These are phyloP conservation scores for Balaeniceps rex DNA, from an alignment of 2,113 vertebrate species.

Conservation along the genomic window DNA sequence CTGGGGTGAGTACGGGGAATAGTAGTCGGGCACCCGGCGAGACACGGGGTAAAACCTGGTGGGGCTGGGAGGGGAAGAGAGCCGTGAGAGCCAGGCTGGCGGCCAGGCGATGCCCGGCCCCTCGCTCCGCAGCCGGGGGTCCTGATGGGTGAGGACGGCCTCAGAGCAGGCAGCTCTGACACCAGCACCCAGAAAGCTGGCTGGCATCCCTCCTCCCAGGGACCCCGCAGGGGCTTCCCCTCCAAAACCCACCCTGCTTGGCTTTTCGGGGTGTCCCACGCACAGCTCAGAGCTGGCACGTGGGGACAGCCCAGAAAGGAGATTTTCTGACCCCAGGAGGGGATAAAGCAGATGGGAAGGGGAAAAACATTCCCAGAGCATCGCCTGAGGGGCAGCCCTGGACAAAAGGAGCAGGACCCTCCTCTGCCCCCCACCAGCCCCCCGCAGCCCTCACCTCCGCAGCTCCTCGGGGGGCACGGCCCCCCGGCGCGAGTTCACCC, in stretches of 20 bases:
- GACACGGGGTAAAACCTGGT: slow-evolving; percentile 81
- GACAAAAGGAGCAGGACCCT: neutral
- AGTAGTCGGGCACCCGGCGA: slow-evolving; percentile 82
- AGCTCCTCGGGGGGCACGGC: slow-evolving; percentile 79
- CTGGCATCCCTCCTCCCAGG: neutral
- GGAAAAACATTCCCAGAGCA: neutral
- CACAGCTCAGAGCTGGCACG: neutral
- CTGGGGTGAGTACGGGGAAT: slow-evolving; percentile 78
- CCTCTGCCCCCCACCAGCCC: rapidly evolving
- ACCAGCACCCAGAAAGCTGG: rapidly evolving
- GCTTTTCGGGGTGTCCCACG: rapidly evolving
- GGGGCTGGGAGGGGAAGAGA: slow-evolving; percentile 70
- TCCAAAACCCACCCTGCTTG: neutral
- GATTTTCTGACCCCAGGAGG: neutral
- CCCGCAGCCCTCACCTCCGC: slow-evolving; percentile 74
- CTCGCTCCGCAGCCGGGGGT: rapidly evolving
- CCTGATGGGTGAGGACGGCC: neutral
- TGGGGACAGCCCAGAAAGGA: no score
- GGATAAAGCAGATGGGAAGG: rapidly evolving
- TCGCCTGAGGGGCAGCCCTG: neutral
- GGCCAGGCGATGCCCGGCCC: rapidly evolving
- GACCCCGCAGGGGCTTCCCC: rapidly evolving
- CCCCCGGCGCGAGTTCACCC: slow-evolving; percentile 89
- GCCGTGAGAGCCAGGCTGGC: neutral
- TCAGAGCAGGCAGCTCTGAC: neutral